Conservation (phyloP, 2,797 vertebrate species). For the Eulemur rubriventer region DNA sequence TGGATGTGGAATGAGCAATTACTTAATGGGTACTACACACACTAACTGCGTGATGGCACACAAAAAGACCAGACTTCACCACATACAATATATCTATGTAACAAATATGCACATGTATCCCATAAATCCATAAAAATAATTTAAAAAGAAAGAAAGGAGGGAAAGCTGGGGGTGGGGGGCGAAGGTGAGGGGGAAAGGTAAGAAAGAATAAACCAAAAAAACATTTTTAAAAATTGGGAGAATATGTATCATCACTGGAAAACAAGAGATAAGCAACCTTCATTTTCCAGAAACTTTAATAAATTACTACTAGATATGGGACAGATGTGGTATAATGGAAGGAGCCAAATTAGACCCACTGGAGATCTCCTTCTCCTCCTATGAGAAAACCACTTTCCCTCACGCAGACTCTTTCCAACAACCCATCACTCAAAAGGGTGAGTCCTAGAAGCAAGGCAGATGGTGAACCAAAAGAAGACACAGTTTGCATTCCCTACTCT, state of each 20-base stretch:
- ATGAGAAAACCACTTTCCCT: not conserved
- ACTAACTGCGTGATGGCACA: not conserved
- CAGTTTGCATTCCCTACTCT: not conserved
- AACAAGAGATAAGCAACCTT: not conserved
- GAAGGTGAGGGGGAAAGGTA: no score
- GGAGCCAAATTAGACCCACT: not conserved
- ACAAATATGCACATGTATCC: no score
- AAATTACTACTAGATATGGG: not conserved
- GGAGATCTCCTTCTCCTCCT: not conserved
- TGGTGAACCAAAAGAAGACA: not conserved
- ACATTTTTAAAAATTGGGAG: not conserved
- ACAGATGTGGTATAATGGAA: not conserved
- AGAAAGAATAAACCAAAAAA: not conserved
- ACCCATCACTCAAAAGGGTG: not conserved
- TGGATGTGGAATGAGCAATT: not conserved
- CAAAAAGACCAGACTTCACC: not conserved
- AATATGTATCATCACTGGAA: not conserved
- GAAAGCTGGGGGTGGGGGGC: no score
- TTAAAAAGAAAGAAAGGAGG: no score
- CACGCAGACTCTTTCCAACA: not conserved
- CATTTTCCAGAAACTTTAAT: conserved; percentile 33
- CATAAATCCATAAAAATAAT: no score
- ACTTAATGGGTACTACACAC: not conserved
- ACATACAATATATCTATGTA: no score
- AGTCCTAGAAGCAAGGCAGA: not conserved